phyloP scores from a whole-genome alignment of 1,140 invertebrate genomes.

The Mycetomoellerius zeteki region DNA sequence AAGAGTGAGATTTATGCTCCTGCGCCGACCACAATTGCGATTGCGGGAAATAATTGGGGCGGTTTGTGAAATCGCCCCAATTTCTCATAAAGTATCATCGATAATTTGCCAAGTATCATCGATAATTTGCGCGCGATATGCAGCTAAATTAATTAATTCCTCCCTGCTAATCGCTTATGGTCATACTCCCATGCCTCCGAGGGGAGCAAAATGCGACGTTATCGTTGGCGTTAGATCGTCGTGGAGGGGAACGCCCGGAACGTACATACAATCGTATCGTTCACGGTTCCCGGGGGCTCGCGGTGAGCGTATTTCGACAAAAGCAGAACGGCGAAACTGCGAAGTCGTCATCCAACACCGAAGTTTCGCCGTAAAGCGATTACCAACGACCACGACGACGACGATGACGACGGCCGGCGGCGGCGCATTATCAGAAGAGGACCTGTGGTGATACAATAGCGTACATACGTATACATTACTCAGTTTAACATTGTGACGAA shows the following conservation, averaged over 20 bases:
- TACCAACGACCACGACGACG: constrained; percentile 49
- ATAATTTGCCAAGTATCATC: constrained; percentile 56
- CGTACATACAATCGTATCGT: constrained; percentile 45
- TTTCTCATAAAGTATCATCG: constrained; percentile 34
- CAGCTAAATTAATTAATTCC: constrained; percentile 61
- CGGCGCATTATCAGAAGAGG: constrained; percentile 69
- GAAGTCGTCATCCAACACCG: constrained; percentile 72
- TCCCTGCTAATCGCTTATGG: constrained; percentile 57
- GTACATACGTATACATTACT: constrained; percentile 43
- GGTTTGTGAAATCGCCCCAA: constrained; percentile 21
- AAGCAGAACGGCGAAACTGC: constrained; percentile 49
- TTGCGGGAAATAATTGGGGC: background rate
- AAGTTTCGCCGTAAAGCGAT: constrained; percentile 77
- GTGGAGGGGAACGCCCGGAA: constrained; percentile 31
- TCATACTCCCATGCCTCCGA: constrained; percentile 47
- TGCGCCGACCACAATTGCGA: background rate
- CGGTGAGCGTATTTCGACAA: constrained; percentile 66
- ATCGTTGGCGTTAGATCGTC: constrained; percentile 55
- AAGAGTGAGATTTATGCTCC: background rate
- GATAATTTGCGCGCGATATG: constrained; percentile 53
- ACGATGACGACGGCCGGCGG: background rate
- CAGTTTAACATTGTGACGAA: constrained; percentile 58
- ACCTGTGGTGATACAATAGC: constrained; percentile 67
- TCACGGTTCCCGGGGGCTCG: constrained; percentile 40
- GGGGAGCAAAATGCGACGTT: constrained; percentile 51